These are phyloP conservation scores for Antechinus stuartii DNA, from an alignment of 2,113 vertebrate genomes.

Conservation along the genomic window DNA sequence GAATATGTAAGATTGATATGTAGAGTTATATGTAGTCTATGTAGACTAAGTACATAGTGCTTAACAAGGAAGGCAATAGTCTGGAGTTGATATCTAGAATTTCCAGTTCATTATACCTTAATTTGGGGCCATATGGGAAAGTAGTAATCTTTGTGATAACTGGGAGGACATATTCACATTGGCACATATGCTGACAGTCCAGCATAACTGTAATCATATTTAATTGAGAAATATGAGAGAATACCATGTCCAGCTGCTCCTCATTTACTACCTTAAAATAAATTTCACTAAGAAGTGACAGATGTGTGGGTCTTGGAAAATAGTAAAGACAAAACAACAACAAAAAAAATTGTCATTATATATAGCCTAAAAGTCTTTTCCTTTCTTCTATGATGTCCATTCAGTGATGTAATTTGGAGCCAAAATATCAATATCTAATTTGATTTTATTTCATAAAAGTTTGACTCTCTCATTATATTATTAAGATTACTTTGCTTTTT, in stretches of 20 bases:
- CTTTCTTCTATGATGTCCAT: background rate
- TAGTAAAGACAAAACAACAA: background rate
- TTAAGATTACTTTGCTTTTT: background rate
- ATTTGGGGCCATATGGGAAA: background rate
- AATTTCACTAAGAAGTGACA: background rate
- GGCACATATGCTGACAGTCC: background rate
- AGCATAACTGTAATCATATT: background rate
- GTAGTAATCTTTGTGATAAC: background rate
- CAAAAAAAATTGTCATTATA: background rate
- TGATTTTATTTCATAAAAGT: background rate
- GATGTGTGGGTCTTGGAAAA: background rate
- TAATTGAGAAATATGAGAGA: background rate
- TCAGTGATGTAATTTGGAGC: background rate
- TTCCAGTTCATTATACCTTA: background rate
- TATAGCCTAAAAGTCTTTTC: background rate
- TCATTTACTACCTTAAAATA: background rate
- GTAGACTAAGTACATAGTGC: background rate
- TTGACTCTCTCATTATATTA: background rate
- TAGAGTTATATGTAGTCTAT: background rate
- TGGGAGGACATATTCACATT: background rate
- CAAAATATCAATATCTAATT: background rate
- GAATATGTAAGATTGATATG: background rate
- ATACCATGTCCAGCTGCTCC: background rate
- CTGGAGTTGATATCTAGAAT: background rate
- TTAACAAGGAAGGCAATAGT: background rate